Conservation (phyloP, 2,888 invertebrate species). For the Drosophila suboccidentalis region DNA sequence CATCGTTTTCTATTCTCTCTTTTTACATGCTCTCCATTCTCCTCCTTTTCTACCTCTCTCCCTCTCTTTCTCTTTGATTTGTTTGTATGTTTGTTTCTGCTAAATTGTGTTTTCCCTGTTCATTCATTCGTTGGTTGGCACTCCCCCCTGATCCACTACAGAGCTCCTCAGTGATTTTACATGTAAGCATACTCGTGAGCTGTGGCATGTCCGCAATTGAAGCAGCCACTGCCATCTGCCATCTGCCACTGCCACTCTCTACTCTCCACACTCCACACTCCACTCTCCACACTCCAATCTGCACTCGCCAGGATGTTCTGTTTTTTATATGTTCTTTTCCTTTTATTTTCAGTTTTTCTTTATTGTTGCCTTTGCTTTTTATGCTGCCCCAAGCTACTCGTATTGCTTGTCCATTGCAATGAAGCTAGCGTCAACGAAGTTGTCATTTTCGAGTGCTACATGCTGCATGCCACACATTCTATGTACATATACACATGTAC, state of each 20-base stretch:
- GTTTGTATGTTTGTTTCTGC: constrained; percentile 72
- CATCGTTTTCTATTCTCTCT: constrained; percentile 49
- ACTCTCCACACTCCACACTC: constrained; percentile 3
- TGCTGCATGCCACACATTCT: constrained; percentile 43
- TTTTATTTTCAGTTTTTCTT: constrained; percentile 30
- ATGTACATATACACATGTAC: not conserved
- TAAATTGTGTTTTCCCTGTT: constrained; percentile 83
- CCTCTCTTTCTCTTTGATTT: constrained; percentile 59
- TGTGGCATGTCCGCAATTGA: constrained; percentile 84
- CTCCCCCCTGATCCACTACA: constrained; percentile 34
- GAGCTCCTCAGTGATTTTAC: constrained; percentile 82
- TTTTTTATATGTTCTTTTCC: constrained; percentile 41
- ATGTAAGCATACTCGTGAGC: constrained; percentile 84
- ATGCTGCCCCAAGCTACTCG: constrained; percentile 41
- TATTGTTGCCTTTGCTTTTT: constrained; percentile 25
- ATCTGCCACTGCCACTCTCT: constrained; percentile 33
- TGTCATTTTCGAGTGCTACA: constrained; percentile 80
- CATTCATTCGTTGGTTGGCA: constrained; percentile 75
- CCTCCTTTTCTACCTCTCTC: constrained; percentile 44
- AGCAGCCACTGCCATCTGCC: constrained; percentile 53
- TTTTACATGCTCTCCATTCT: constrained; percentile 20
- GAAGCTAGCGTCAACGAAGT: constrained; percentile 76
- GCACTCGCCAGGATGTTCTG: constrained; percentile 29
- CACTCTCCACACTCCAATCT: constrained; percentile 5
- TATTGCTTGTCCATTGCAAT: constrained; percentile 46